Base-by-base conservation (phyloP, 2,797 vertebrate genomes). In the Buphagus erythrorhynchus region DNA sequence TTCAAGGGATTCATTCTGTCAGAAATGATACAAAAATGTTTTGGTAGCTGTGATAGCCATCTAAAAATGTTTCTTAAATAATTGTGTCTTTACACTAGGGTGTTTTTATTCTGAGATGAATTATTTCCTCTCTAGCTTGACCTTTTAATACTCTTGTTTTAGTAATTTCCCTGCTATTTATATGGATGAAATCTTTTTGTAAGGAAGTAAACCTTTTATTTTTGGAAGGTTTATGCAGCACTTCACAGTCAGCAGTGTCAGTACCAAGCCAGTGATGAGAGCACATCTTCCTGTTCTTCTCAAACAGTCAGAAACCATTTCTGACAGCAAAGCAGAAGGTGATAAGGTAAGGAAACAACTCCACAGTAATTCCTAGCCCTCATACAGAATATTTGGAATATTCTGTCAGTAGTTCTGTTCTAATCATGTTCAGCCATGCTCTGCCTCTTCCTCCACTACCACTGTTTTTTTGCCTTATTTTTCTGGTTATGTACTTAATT, bases 151-250 rank as follows among this genome's bases (percentile, higher is more conserved):
- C 8, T 73, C 54, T 93, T 88, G n/a, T 36, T 95, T 82, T 54
- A 49, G 12, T 71, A 9, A 51, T 85, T 28, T 89, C 61, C 71
- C 72, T 76, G 7, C 58, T 95, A 5, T 65, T 95, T 69, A 6
- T 58, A 3, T 48, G 43, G 49, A 25, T 57, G 25, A 38, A 85
- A 54, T 43, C 25, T 69, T 73, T 49, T 51, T 69, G 16, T 83
- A 73, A 94, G 18, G 33, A 65, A 61, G 49, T 49, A 74, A 57
- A 73, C 18, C 16, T 82, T 36, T 65, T 49, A 0, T 88, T 88
- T 95, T 93, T 75, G 38, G 63, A 92, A 99, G 99, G 97, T 99
- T 99, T 97, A 93, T 99, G 78, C 99, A 98, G 80, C 99, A 99
- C 96, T 99, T 99, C 81, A 97, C 98, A 11, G 59, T 99, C 77